Evolutionary conservation across 2,113 vertebrate species (phyloP).

Genomic region (Haliaeetus leucogaster): DNA sequence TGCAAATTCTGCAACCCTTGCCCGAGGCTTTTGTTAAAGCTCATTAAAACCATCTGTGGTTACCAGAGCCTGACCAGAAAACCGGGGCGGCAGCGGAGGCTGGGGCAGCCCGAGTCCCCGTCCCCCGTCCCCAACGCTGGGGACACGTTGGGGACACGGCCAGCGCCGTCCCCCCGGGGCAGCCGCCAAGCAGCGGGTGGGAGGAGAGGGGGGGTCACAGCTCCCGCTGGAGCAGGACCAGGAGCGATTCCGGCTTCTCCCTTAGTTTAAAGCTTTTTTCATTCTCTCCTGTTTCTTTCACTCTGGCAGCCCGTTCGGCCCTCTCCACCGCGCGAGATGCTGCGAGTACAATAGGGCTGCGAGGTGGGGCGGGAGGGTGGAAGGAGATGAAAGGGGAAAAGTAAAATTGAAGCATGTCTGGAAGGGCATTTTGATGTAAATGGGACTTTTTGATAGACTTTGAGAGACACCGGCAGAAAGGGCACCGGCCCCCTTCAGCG

Average conservation of each 20-base stretch:
- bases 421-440: slow-evolving; percentile 66
- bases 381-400: slow-evolving; percentile 54
- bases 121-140: not conserved
- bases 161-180: not conserved
- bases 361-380: slow-evolving; percentile 38
- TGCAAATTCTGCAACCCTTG: not conserved
- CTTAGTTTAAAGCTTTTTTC: not conserved
- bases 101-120: not conserved
- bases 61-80: not conserved
- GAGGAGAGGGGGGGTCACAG: not conserved
- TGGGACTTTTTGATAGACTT: slow-evolving; percentile 62
- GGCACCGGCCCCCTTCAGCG: not conserved
- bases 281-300: not conserved
- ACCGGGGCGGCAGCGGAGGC: not conserved
- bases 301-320: slow-evolving; percentile 8
- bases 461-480: slow-evolving; percentile 45
- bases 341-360: not conserved
- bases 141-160: not conserved
- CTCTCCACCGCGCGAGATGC: not conserved
- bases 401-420: slow-evolving; percentile 50
- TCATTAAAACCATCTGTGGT: not conserved
- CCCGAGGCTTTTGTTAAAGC: not conserved
- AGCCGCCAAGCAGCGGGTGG: not conserved
- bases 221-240: slow-evolving; percentile 11
- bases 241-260: slow-evolving; percentile 33